These are phyloP conservation scores for Epinotia nisella DNA, from an alignment of 2,888 invertebrate genomes.

Conservation along the genomic window DNA sequence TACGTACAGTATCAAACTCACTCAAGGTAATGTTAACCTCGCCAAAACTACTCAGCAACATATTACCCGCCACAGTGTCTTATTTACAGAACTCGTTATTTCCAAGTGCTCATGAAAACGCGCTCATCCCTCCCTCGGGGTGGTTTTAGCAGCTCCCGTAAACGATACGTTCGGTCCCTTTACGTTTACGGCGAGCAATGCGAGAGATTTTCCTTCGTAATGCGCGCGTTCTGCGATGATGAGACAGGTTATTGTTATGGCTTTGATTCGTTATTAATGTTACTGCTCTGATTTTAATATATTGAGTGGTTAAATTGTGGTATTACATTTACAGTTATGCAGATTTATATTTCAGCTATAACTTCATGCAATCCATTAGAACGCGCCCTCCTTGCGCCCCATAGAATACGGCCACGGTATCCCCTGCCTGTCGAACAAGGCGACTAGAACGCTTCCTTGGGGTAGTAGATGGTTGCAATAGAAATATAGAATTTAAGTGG, in stretches of 20 bases:
- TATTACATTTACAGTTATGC: not conserved
- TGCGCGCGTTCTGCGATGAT: constrained; percentile 26
- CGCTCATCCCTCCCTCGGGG: constrained; percentile 55
- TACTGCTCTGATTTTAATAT: not conserved
- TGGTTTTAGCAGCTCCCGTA: constrained; percentile 55
- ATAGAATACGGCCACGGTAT: too few species aligned
- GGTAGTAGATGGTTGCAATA: too few species aligned
- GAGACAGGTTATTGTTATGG: constrained; percentile 34
- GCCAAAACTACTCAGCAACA: constrained; percentile 16
- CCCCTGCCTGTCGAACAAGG: too few species aligned
- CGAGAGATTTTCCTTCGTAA: constrained; percentile 17
- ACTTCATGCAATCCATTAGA: too few species aligned
- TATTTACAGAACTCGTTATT: constrained; percentile 48
- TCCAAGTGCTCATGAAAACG: constrained; percentile 61
- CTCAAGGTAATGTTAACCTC: constrained; percentile 15
- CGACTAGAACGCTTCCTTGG: too few species aligned
- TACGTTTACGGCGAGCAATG: constrained; percentile 47
- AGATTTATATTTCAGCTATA: too few species aligned
- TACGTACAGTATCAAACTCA: not conserved
- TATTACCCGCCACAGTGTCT: constrained; percentile 38
- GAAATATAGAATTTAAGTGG: too few species aligned
- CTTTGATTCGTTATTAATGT: constrained; percentile 25
- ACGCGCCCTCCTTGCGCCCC: too few species aligned
- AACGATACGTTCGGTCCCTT: constrained; percentile 58
- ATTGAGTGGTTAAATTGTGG: not conserved